Evolutionary conservation across 2,113 vertebrate genomes (phyloP), one percentile per base, ranked within the genome.

Genomic region (Chroicocephalus ridibundus): DNA sequence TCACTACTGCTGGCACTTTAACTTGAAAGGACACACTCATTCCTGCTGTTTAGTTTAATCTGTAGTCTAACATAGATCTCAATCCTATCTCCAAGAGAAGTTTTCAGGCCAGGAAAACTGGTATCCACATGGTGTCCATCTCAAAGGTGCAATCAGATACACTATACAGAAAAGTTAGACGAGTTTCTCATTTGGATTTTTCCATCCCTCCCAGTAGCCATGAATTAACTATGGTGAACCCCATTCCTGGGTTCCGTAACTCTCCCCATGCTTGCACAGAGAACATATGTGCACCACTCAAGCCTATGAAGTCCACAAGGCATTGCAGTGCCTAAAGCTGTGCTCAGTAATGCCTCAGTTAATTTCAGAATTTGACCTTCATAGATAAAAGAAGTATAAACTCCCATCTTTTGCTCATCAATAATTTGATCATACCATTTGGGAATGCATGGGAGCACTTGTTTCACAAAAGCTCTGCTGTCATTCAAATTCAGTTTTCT

Each of bases 281-380:
- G 29, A 47, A 54, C 0, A 1, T 5, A 26, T 2, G 5, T 16
- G 22, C 11, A 16, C 34, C 18, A 11, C 36, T 69, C 19, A 58
- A 80, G 40, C 2, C 77, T 71, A 27, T 57, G 32, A 66, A 77
- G 12, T 69, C 20, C 18, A n/a, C 4, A 4, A n/a, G 27, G 11
- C 44, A 10, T 13, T n/a, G 6, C 3, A 6, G 15, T 44, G 13
- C 10, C 16, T 70, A 87, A 78, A 85, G 10, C 11, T 70, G 10
- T 54, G 31, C 27, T 44, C 8, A 32, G 16, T 60, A 83, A 29
- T 17, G 38, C 2, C 10, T 9, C 9, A 68, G 21, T 29, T 87
- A 10, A 44, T 66, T 90, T 94, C 51, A 64, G 57, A 79, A 42
- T 66, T 38, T 87, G 55, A 62, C 8, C 16, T 62, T 75, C 52